These are phyloP conservation scores for Lithophane ornitopus DNA, from an alignment of 2,888 invertebrate genomes.

Conservation along the genomic window DNA sequence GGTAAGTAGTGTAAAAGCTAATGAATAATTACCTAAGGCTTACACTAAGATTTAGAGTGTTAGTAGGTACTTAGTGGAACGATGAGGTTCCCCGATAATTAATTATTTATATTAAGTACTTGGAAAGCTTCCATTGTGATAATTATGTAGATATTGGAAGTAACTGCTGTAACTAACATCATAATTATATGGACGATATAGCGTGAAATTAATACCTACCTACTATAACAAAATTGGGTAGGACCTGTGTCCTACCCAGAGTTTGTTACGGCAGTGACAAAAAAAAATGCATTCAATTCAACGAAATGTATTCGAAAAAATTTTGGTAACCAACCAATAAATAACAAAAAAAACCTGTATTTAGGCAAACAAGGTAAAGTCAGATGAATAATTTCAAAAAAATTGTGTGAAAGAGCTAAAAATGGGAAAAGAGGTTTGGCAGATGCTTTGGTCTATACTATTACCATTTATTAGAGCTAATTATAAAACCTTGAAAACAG, in stretches of 20 bases:
- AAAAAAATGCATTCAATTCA: background rate
- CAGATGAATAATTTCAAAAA: background rate
- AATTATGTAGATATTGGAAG: slow-evolving; percentile 2
- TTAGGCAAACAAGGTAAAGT: background rate
- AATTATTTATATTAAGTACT: slow-evolving; percentile 36
- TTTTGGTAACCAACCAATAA: background rate
- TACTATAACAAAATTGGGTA: background rate
- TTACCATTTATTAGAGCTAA: background rate
- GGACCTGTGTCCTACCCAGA: too few relatives aligned
- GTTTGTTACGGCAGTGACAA: too few relatives aligned
- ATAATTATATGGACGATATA: background rate
- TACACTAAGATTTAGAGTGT: slow-evolving; percentile 13
- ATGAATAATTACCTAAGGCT: slow-evolving; percentile 18
- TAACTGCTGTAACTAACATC: background rate
- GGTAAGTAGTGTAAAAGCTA: background rate
- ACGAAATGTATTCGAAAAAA: background rate
- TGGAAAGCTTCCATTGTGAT: slow-evolving; percentile 31
- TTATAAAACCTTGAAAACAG: background rate
- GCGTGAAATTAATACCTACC: background rate
- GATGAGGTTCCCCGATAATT: slow-evolving; percentile 1
- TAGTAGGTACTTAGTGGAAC: slow-evolving; percentile 14
- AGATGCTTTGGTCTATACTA: background rate
- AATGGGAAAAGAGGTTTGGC: background rate
- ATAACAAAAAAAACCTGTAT: background rate
- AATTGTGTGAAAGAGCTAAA: background rate